Base-by-base conservation (phyloP, 1,140 invertebrate species). In the Drosophila cardini region DNA sequence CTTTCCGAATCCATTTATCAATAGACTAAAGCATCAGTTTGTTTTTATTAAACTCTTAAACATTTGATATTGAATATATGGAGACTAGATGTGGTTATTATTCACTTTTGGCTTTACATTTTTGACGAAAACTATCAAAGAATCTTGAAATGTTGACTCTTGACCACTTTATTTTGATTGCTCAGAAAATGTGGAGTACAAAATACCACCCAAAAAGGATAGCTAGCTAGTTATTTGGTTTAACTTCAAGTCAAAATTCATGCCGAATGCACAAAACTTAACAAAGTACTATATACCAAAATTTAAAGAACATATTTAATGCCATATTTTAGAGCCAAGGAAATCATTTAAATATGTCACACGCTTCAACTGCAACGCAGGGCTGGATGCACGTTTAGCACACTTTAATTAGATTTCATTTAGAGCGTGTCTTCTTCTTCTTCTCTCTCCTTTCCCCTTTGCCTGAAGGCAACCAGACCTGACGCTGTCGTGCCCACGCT, bases 401-500 rank as follows among this genome's bases (percentile, higher is more conserved):
- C 76, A 68, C 76, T 80, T 89, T 87, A 87, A 87, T 87, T 87
- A 87, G 84, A 87, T 87, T 87, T 80, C 80, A 89, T 78, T 87
- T 73, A 68, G 55, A 72, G 61, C 67, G 30, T 42, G 57, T 67
- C 68, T 48, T 11, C 46, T 57, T 42, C 42, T n/a, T 48, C 21
- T n/a, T n/a, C 50, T 52, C 45, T 0, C 21, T 26, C 21, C 21
- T 26, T 21, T 26, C 21, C 21, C 1, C 21, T 26, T 26, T 3
- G 4, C 21, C 21, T 26, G 46, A 21, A 52, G 60, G 52, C 55
- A 3, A 21, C 43, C 55, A 42, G 46, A 21, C 45, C 63, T 42
- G 36, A 46, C 46, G 36, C 45, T 72, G 30, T 60, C 46, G n/a
- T 30, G 32, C 9, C 38, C 58, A 43, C n/a, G n/a, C n/a, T n/a